Evolutionary conservation across 2,888 invertebrate genomes (phyloP).

Genomic region (Scaptomyza polygonia): DNA sequence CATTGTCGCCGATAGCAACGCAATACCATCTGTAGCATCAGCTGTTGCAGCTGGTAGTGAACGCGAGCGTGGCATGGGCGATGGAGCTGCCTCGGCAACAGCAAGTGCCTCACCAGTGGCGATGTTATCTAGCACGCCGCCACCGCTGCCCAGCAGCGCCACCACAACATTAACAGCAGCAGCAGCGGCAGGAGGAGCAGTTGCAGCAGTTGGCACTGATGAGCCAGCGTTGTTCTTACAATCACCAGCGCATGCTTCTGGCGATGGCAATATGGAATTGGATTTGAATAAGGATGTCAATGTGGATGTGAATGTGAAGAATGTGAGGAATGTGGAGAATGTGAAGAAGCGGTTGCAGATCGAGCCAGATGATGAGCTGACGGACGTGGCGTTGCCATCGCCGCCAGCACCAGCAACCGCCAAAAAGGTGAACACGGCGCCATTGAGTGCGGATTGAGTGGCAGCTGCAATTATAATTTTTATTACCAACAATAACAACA

Average conservation of each 20-base stretch:
- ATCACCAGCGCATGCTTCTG: conserved; percentile 27
- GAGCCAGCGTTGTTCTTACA: conserved; percentile 12
- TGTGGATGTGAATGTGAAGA: background rate
- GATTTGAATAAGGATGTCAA: conserved; percentile 12
- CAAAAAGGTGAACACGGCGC: conserved; percentile 63
- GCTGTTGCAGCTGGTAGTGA: conserved; percentile 28
- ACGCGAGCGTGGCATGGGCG: conserved; percentile 81
- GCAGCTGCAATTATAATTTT: background rate
- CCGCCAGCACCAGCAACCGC: conserved; percentile 23
- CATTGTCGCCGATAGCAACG: conserved; percentile 8
- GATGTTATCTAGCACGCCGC: conserved; percentile 79
- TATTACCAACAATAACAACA: conserved; percentile 8
- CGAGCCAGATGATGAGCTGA: conserved; percentile 52
- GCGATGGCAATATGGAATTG: conserved; percentile 40
- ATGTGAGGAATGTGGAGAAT: conserved; percentile 4
- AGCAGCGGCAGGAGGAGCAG: background rate
- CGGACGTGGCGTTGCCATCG: conserved; percentile 55
- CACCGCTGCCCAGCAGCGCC: conserved; percentile 61
- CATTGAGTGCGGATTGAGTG: conserved; percentile 71
- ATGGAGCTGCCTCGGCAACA: conserved; percentile 82
- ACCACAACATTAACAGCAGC: background rate
- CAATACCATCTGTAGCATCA: conserved; percentile 3
- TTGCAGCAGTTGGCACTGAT: background rate
- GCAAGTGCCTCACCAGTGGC: conserved; percentile 78
- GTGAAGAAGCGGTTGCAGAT: conserved; percentile 3